Evolutionary conservation across 2,888 invertebrate genomes (phyloP), one percentile per base, ranked within the genome.

Genomic region (Drosophila tanythrix): DNA sequence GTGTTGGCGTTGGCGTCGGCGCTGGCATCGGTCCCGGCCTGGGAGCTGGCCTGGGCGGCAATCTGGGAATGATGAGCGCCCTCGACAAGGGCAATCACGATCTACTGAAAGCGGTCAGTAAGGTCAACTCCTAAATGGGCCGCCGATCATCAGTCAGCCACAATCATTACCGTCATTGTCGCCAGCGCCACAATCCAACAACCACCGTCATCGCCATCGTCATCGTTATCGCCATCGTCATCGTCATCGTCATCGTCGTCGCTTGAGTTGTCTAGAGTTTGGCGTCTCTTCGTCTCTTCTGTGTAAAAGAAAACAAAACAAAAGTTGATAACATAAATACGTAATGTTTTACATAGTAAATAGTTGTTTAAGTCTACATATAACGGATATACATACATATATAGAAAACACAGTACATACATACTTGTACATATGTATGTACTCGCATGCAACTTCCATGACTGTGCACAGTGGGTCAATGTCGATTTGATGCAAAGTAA

Each of bases 21-120:
- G 76, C 81, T 10, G 92, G 93, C 35, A 85, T 93, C 51, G 92
- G 93, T 36, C 84, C 88, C 13, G 91, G 92, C 27, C 77, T 91
- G 11, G 91, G 92, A 6, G 90, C 83, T 18, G 92, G 93, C 3
- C 88, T 93, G n/a, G 92, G 93, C 53, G 92, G 93, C 63, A 93
- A 93, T 83, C 87, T 93, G 89, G 93, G 93, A 63, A 93, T 93
- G 93, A 93, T 93, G 93, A 93, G 93, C 66, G 92, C 93, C 76
- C 88, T 93, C 69, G 93, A 93, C 59, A 93, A 93, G 81, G 92
- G 90, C 83, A 93, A 93, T 89, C 93, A 93, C 70, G 93, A 93
- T 87, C 90, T 93, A 75, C 90, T 93, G 67, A 93, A 93, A 85
- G 93, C 93, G 64, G 93, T 93, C 81, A 93, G 93, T 92, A 93